phyloP scores from a whole-genome alignment of 2,888 invertebrate species.

The Chalcis sispes region DNA sequence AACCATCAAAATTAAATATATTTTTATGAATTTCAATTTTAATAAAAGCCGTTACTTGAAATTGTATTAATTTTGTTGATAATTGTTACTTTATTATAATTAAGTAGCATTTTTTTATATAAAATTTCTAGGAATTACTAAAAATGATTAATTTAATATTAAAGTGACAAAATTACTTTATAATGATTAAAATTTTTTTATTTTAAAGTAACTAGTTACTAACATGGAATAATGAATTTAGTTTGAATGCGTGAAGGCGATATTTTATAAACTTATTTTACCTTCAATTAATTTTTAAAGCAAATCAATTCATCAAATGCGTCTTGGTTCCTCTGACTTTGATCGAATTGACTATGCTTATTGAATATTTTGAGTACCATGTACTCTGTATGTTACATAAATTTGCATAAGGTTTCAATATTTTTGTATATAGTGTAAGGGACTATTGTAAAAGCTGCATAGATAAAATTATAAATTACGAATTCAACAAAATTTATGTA shows the following conservation, averaged over 20 bases:
- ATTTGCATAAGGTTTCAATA: constrained; percentile 31
- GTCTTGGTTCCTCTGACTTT: constrained; percentile 6
- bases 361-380: constrained; percentile 63
- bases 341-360: constrained; percentile 29
- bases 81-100: neutral
- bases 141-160: neutral
- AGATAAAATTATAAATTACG: constrained; percentile 10
- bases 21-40: neutral
- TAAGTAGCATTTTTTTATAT: constrained; percentile 14
- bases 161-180: too few relatives aligned
- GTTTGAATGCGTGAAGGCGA: too few relatives aligned
- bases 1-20: neutral
- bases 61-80: constrained; percentile 2
- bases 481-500: neutral
- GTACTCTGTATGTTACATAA: constrained; percentile 60
- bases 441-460: constrained; percentile 1
- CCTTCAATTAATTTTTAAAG: constrained; percentile 11
- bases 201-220: constrained; percentile 45
- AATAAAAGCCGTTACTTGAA: constrained; percentile 5
- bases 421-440: constrained; percentile 41
- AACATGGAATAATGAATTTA: too few relatives aligned
- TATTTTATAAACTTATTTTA: too few relatives aligned
- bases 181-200: constrained; percentile 14
- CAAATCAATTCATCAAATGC: constrained; percentile 23
- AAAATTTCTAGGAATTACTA: neutral